Evolutionary conservation across 1,140 invertebrate genomes (phyloP), one percentile per base, ranked within the genome.

Genomic region (Octopus bimaculoides): DNA sequence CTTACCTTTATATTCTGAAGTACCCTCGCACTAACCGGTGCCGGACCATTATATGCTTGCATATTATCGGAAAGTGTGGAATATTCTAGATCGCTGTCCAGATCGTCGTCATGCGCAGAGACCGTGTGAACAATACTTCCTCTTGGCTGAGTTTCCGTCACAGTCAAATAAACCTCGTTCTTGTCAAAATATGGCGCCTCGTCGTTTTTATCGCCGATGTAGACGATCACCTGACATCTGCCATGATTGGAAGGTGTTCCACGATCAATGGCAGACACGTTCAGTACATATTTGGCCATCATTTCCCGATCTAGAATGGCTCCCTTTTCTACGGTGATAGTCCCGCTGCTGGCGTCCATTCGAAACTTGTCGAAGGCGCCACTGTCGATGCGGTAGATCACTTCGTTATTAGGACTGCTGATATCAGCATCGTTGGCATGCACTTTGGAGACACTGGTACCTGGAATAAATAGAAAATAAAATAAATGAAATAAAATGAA

Each of bases 321-420:
- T 3, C 85, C 82, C 17, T 81, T 80, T 80, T 85, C 86, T 69
- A 87, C 85, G 41, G 55, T 73, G 8, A 86, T 80, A 20, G 82
- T 81, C 14, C 86, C 86, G 3, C 85, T 84, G 75, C 75, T 79
- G 75, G 86, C 84, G 78, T 87, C 81, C 52, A 87, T 85, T 20
- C 84, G 79, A 76, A 87, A 87, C 73, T 87, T 86, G 78, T 87
- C 86, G 53, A 84, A 77, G 0, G 84, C 83, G 9, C 85, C 84
- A 79, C 78, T 85, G 73, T 85, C 85, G 69, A 87, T 87, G 54
- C 86, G 79, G 79, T 86, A 87, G 52, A 86, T 82, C 55, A 85
- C 83, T 54, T 86, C 82, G 77, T 86, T 86, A 77, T 87, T 87
- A 5, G 84, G 86, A 74, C 75, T 80, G 6, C 82, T 84, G n/a